Conservation (phyloP, 2,888 invertebrate genomes). For the Anorthoa munda region DNA sequence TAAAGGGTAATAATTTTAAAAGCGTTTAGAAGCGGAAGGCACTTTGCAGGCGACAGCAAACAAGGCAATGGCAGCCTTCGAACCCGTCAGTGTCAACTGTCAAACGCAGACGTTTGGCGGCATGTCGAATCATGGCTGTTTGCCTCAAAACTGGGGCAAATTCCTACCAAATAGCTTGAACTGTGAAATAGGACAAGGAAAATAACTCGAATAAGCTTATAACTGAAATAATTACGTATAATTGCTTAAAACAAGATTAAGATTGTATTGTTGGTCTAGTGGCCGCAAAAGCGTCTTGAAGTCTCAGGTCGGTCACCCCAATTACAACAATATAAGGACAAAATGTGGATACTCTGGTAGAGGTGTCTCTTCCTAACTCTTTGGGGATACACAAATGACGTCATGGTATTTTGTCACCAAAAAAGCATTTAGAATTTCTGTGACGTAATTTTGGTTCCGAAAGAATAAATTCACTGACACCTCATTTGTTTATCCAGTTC, state of each 20-base stretch:
- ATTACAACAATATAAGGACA: too few relatives aligned
- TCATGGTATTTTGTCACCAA: neutral
- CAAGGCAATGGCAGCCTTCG: constrained; percentile 31
- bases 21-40: constrained; percentile 21
- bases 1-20: constrained; percentile 11
- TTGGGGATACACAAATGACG: neutral
- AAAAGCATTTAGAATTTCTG: neutral
- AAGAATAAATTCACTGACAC: neutral
- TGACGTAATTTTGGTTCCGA: neutral
- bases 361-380: neutral
- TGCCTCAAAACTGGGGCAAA: constrained; percentile 16
- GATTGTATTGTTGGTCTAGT: too few relatives aligned
- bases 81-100: constrained; percentile 48
- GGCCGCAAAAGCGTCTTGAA: too few relatives aligned
- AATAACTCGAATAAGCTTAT: neutral
- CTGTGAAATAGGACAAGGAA: constrained; percentile 4
- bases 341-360: neutral
- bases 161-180: neutral
- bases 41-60: constrained; percentile 25
- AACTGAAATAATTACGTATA: neutral
- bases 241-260: neutral
- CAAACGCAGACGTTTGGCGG: constrained; percentile 35
- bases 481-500: constrained; percentile 35
- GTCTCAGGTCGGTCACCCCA: too few relatives aligned
- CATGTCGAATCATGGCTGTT: constrained; percentile 48